A percentile compares a stretch with the other conserved stretches of the same genome.
Evolutionary conservation across 2,797 vertebrate genomes (phyloP).

Genomic region (Apodemus agrarius): DNA sequence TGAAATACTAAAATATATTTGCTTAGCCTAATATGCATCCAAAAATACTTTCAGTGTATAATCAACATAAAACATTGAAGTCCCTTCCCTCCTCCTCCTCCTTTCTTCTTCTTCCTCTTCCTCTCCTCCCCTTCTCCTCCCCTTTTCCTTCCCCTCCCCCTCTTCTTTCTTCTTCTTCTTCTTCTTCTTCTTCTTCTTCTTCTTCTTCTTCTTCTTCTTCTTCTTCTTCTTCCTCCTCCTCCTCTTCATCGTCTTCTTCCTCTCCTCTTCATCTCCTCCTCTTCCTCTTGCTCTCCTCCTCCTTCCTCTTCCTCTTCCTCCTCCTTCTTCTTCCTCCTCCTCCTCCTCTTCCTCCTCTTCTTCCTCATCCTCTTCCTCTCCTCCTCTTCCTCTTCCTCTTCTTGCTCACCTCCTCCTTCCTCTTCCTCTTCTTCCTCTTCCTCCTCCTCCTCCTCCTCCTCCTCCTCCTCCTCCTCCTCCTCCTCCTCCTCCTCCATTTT

Average conservation of each 20-base stretch:
- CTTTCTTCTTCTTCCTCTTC: too few species aligned
- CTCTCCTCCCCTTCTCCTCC: accelerated
- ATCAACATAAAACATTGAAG: background rate
- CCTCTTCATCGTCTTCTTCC: accelerated
- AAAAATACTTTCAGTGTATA: background rate
- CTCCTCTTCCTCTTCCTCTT: too few species aligned
- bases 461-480: too few species aligned
- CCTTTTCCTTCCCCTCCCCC: background rate
- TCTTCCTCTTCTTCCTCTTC: too few species aligned
- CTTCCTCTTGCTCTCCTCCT: too few species aligned
- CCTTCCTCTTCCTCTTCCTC: too few species aligned
- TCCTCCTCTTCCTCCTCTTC: accelerated
- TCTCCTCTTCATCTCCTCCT: too few species aligned
- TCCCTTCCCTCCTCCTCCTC: background rate
- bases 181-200: accelerated
- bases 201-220: too few species aligned
- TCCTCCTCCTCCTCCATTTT: too few species aligned
- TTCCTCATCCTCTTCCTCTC: too few species aligned
- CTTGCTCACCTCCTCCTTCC: too few species aligned
- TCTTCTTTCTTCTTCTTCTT: background rate
- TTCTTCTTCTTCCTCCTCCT: accelerated
- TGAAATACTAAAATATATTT: background rate
- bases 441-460: too few species aligned
- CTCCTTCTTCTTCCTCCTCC: accelerated
- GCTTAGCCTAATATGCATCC: background rate